Base-by-base conservation (phyloP, 2,888 invertebrate genomes). In the Busseola fusca region DNA sequence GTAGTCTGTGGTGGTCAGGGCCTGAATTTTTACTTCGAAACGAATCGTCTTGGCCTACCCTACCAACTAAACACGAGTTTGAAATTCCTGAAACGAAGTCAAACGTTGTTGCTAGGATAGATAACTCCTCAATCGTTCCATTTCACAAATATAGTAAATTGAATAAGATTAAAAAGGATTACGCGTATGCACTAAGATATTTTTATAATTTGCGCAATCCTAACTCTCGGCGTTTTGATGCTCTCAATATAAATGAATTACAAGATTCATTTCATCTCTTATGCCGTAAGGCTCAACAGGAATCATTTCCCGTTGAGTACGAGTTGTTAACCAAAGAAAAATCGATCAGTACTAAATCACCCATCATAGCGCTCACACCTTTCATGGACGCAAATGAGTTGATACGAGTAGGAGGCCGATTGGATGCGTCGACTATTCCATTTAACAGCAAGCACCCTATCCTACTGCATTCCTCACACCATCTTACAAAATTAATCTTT, bases 401-500 rank as follows among this genome's bases (percentile, higher is more conserved):
- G 54, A 27, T 27, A 27, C 56, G 30, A 56, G 30, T 56, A 18
- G 18, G 18, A 16, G 30, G 56, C 10, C 12, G 57, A 14, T 2
- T 4, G 34, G 34, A 34, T n/a, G n/a, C n/a, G n/a, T n/a, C n/a
- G n/a, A n/a, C n/a, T n/a, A n/a, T n/a, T n/a, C n/a, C n/a, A n/a
- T n/a, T n/a, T n/a, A n/a, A n/a, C n/a, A n/a, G n/a, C n/a, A n/a
- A n/a, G n/a, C 58, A 37, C 14, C n/a, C 18, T 58, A 16, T n/a
- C n/a, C 4, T 58, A 34, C 34, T 58, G 34, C 58, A 34, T 58
- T 21, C 34, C 34, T 58, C 34, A 1, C 58, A 58, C 58, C 58
- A 58, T 58, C n/a, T 58, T n/a, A 58, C 58, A 58, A 34, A 58
- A n/a, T 58, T 34, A 37, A 58, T 58, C 34, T 37, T 37, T 34